Evolutionary conservation across 2,888 invertebrate species (phyloP).

Genomic region (Metallyticus violacea): DNA sequence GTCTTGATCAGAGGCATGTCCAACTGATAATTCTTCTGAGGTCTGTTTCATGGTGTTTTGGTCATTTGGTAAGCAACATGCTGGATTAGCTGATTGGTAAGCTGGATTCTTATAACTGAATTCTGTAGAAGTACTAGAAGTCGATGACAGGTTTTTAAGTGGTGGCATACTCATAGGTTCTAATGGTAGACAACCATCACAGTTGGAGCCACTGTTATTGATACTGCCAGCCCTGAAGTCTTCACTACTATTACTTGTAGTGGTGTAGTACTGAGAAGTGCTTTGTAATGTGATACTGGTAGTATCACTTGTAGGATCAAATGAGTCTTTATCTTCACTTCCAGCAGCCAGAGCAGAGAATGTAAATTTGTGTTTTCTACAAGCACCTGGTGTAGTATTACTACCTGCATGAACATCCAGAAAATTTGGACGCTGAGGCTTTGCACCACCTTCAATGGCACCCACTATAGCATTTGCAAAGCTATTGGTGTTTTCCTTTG

Average conservation of each 20-base stretch:
- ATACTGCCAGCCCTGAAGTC: conserved; percentile 37
- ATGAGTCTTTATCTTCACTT: conserved; percentile 41
- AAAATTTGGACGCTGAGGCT: conserved; percentile 56
- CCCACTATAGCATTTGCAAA: conserved; percentile 39
- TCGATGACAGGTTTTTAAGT: conserved; percentile 42
- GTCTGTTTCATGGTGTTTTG: not conserved
- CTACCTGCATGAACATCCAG: conserved; percentile 59
- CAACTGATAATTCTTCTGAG: conserved; percentile 30
- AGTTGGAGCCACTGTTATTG: not conserved
- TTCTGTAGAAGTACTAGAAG: conserved; percentile 45
- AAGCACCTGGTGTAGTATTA: conserved; percentile 58
- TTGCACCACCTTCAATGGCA: conserved; percentile 34
- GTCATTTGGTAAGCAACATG: conserved; percentile 24
- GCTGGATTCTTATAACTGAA: conserved; percentile 72
- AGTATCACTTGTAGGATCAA: conserved; percentile 33
- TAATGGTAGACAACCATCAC: conserved; percentile 41
- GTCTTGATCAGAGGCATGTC: conserved; percentile 49
- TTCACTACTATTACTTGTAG: conserved; percentile 43
- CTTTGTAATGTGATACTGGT: conserved; percentile 33
- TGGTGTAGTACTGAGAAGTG: conserved; percentile 8
- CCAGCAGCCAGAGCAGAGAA: conserved; percentile 51
- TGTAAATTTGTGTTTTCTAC: conserved; percentile 63
- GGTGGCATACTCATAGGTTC: conserved; percentile 59
- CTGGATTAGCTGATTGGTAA: conserved; percentile 71
- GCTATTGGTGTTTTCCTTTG: conserved; percentile 33